phyloP scores from a whole-genome alignment of 2,113 vertebrate species.

The Diadophis punctatus region DNA sequence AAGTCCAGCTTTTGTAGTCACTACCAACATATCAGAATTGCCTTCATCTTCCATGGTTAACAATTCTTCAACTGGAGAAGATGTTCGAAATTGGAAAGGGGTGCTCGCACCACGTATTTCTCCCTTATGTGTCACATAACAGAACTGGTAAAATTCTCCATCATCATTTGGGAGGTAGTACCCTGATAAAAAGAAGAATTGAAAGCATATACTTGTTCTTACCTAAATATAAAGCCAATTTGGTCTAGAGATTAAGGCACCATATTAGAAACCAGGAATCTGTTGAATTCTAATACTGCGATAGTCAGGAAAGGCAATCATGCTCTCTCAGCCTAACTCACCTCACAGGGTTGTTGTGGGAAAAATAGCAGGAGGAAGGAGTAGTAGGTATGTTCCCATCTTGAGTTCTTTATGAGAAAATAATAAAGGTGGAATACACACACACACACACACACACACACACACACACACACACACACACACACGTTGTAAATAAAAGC shows the following conservation, averaged over 20 bases:
- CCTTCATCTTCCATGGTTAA: conserved; percentile 96
- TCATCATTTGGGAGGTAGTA: conserved; percentile 98
- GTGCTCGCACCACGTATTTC: conserved; percentile 98
- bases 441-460: not conserved
- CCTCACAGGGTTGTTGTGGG: not conserved
- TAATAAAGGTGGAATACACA: not conserved
- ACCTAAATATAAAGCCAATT: not conserved
- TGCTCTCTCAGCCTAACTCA: not conserved
- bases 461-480: no score
- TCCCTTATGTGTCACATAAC: conserved; percentile 95
- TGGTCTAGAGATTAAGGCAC: not conserved
- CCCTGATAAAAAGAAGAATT: conserved; percentile 67
- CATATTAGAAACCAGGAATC: not conserved
- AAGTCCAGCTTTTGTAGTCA: conserved; percentile 93
- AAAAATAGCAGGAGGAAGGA: not conserved
- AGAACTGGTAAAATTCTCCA: conserved; percentile 98
- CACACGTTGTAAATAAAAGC: not conserved
- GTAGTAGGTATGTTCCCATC: not conserved
- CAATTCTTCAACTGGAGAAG: conserved; percentile 90
- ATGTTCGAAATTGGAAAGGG: conserved; percentile 93
- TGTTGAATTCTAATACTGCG: not conserved
- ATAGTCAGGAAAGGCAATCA: not conserved
- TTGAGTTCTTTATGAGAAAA: not conserved
- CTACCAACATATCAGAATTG: conserved; percentile 96
- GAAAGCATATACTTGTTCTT: conserved; percentile 22